These are phyloP conservation scores for Boloria selene DNA, from an alignment of 2,888 invertebrate genomes.

Conservation along the genomic window DNA sequence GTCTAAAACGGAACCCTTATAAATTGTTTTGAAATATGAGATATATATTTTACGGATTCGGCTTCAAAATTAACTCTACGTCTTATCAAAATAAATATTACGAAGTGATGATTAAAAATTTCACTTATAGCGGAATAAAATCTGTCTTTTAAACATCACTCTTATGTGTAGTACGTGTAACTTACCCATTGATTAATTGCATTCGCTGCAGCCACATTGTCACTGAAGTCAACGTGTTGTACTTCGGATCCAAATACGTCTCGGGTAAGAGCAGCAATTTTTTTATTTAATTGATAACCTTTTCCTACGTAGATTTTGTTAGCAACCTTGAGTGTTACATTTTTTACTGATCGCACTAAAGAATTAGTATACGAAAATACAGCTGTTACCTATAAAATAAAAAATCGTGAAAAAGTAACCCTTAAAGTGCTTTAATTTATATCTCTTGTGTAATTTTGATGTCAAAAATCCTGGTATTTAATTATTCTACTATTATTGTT, in stretches of 20 bases:
- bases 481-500: no score
- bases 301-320: conserved; percentile 85
- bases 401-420: background rate
- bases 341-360: conserved; percentile 55
- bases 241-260: conserved; percentile 84
- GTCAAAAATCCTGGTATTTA: no score
- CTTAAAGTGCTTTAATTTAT: no score
- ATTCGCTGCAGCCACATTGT: conserved; percentile 65
- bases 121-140: no score
- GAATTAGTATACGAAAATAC: conserved; percentile 52
- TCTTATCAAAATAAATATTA: no score
- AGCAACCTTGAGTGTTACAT: conserved; percentile 84
- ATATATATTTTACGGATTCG: no score
- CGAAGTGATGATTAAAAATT: background rate
- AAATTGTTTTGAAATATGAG: no score
- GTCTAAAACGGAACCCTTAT: no score
- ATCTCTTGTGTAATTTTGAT: no score
- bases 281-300: conserved; percentile 70
- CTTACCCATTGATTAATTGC: conserved; percentile 89
- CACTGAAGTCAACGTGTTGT: conserved; percentile 83
- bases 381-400: conserved; percentile 54
- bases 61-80: no score
- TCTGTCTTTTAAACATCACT: no score
- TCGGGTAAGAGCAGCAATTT: conserved; percentile 79
- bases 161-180: background rate